Conservation (phyloP, 2,113 vertebrate species). For the Suncus etruscus region DNA sequence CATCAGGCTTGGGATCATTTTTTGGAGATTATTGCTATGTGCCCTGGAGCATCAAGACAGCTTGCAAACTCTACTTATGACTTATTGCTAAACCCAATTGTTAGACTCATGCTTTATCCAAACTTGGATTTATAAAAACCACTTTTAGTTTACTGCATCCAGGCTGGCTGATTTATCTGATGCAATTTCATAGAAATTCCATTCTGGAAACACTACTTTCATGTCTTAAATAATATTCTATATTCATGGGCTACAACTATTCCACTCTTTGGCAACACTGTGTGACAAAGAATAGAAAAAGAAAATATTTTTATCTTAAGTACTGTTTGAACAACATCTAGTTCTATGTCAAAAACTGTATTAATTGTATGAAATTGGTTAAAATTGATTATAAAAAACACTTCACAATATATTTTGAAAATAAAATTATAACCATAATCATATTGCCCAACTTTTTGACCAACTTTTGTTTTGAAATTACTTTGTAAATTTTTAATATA, state of each 20-base stretch:
- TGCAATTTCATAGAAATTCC: constrained; percentile 28
- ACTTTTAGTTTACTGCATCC: neutral
- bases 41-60: neutral
- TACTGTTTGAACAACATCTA: neutral
- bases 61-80: neutral
- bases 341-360: neutral
- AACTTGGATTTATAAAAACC: neutral
- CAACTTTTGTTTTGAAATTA: neutral
- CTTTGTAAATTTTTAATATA: neutral
- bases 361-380: neutral
- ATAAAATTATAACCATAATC: too few species aligned
- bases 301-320: constrained; percentile 6
- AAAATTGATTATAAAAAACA: constrained; percentile 25
- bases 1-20: neutral
- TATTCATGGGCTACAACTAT: neutral
- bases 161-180: neutral
- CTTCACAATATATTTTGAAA: neutral
- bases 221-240: neutral
- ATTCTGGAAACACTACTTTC: neutral
- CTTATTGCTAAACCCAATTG: neutral
- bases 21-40: neutral
- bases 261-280: neutral
- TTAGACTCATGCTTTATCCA: neutral
- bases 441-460: too few species aligned
- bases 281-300: neutral